phyloP scores from a whole-genome alignment of 2,797 vertebrate species.

The Anniella stebbinsi region DNA sequence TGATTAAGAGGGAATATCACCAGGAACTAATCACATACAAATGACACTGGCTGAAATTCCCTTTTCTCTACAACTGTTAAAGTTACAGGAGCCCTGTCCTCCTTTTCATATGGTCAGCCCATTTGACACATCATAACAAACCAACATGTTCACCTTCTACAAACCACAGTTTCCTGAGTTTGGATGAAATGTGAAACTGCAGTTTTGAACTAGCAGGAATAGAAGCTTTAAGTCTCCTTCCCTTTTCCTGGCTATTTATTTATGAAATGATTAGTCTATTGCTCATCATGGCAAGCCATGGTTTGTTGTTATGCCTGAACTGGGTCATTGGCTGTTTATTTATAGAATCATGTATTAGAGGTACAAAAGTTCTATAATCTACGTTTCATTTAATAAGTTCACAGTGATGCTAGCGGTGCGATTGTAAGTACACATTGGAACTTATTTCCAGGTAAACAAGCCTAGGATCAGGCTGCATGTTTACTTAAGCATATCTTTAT shows the following conservation, averaged over 20 bases:
- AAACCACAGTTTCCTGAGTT: neutral
- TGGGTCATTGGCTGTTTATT: neutral
- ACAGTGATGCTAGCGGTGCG: neutral
- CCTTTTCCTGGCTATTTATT: neutral
- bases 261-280: neutral
- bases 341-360: neutral
- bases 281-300: neutral
- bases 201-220: neutral
- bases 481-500: slow-evolving; percentile 26
- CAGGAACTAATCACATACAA: too few relatives aligned
- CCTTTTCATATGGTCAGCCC: too few relatives aligned
- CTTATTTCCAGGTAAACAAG: neutral
- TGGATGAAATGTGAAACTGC: neutral
- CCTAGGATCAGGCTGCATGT: neutral
- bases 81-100: too few relatives aligned
- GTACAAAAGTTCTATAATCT: neutral
- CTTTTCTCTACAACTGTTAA: too few relatives aligned
- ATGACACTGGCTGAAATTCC: too few relatives aligned
- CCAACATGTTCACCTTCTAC: neutral
- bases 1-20: too few relatives aligned
- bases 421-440: neutral
- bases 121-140: too few relatives aligned
- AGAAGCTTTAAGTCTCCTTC: neutral
- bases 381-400: neutral
- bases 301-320: neutral